Conservation (phyloP, 2,113 vertebrate genomes). For the Pomatorhinus ruficollis region DNA sequence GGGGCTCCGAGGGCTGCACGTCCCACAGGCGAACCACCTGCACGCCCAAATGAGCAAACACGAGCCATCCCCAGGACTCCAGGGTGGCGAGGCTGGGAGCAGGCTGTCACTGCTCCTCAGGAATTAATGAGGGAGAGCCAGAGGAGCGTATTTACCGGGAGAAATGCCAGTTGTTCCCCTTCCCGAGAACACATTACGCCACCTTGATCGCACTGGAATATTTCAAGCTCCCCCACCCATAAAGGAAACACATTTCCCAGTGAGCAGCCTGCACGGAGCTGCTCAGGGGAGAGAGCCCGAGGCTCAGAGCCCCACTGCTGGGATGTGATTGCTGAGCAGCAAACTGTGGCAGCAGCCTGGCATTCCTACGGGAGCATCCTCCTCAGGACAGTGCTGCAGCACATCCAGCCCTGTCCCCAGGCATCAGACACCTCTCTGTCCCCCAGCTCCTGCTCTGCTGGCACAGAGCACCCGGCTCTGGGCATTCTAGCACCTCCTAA, state of each 20-base stretch:
- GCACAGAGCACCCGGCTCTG: not conserved
- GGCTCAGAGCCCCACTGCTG: not conserved
- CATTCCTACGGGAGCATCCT: not conserved
- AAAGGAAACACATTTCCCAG: not conserved
- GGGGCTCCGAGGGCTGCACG: not conserved
- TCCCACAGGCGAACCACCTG: not conserved
- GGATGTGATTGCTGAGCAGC: not conserved
- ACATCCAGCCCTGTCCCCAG: not conserved
- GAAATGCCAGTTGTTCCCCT: not conserved
- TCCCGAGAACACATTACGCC: not conserved
- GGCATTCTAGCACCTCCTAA: not conserved
- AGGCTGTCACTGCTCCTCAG: not conserved
- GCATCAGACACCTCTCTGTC: not conserved
- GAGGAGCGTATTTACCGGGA: not conserved
- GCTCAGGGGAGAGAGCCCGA: not conserved
- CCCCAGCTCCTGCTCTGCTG: not conserved
- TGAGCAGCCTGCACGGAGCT: accelerated
- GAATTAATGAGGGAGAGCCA: not conserved
- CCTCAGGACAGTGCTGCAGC: not conserved
- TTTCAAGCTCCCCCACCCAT: not conserved
- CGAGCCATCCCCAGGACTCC: not conserved
- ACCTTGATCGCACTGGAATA: not conserved
- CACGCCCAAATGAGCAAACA: not conserved
- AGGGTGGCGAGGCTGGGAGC: not conserved
- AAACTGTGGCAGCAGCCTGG: constrained; percentile 39